Conservation (phyloP, 2,888 invertebrate species). For the Cerceris rybyensis region DNA sequence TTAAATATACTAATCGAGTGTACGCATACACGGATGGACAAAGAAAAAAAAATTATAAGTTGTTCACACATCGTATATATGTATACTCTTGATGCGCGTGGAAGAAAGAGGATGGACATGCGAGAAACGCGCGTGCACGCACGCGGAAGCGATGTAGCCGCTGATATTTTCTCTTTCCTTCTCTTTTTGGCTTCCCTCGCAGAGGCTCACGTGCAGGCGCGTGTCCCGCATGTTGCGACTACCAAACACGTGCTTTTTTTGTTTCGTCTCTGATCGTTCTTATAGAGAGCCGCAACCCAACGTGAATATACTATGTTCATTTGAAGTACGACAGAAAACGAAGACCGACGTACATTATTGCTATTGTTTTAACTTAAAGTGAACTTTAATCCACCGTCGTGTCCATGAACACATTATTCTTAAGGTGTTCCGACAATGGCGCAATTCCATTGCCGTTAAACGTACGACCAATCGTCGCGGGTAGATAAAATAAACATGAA, state of each 20-base stretch:
- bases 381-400: slow-evolving; percentile 12
- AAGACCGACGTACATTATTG: not conserved
- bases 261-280: slow-evolving; percentile 29
- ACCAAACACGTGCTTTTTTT: slow-evolving; percentile 65
- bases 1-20: slow-evolving; percentile 68
- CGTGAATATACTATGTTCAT: slow-evolving; percentile 9
- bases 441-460: slow-evolving; percentile 24
- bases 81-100: slow-evolving; percentile 55
- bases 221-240: slow-evolving; percentile 47
- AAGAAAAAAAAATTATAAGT: slow-evolving; percentile 58
- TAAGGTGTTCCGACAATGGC: not conserved
- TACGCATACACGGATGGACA: slow-evolving; percentile 71
- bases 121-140: slow-evolving; percentile 34
- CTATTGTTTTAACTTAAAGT: not conserved
- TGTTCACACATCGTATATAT: slow-evolving; percentile 68
- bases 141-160: not conserved
- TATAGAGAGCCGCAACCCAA: slow-evolving; percentile 39
- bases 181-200: slow-evolving; percentile 8
- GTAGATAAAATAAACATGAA: slow-evolving; percentile 3
- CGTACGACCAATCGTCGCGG: not conserved
- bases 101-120: slow-evolving; percentile 44
- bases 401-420: slow-evolving; percentile 1
- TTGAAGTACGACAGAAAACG: not conserved
- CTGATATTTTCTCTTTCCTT: not conserved
- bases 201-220: slow-evolving; percentile 27